Evolutionary conservation across 2,113 vertebrate species (phyloP).

Genomic region (Lasiurus borealis): DNA sequence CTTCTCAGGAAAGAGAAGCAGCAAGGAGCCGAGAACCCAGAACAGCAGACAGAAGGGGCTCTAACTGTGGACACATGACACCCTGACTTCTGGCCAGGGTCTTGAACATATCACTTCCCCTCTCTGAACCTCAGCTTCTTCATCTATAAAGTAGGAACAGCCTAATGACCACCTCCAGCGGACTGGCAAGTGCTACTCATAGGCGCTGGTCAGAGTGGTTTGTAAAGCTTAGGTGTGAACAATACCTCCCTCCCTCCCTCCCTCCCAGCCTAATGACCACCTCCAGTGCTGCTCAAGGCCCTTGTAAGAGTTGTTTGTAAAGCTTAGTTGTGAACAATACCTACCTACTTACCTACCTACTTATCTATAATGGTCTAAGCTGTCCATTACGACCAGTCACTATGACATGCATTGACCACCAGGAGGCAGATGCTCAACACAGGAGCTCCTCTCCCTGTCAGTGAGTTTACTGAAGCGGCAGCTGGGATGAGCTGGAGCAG

Average conservation of each 20-base stretch:
- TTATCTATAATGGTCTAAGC: too few relatives aligned
- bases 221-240: neutral
- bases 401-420: too few relatives aligned
- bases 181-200: neutral
- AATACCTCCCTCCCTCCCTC: neutral
- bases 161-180: neutral
- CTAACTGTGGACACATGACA: neutral
- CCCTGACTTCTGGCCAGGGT: neutral
- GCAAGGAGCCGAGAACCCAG: neutral
- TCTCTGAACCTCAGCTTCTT: neutral
- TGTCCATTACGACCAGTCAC: too few relatives aligned
- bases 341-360: too few relatives aligned
- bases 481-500: too few relatives aligned
- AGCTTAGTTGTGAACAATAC: neutral
- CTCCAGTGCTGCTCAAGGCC: neutral
- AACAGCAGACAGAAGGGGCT: neutral
- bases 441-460: too few relatives aligned
- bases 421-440: too few relatives aligned
- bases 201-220: neutral
- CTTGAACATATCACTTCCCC: neutral
- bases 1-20: neutral
- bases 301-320: neutral
- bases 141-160: slow-evolving; percentile 13
- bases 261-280: neutral
- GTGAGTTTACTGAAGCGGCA: too few relatives aligned